phyloP scores from a whole-genome alignment of 2,888 invertebrate genomes.

The Melinaea marsaeus region DNA sequence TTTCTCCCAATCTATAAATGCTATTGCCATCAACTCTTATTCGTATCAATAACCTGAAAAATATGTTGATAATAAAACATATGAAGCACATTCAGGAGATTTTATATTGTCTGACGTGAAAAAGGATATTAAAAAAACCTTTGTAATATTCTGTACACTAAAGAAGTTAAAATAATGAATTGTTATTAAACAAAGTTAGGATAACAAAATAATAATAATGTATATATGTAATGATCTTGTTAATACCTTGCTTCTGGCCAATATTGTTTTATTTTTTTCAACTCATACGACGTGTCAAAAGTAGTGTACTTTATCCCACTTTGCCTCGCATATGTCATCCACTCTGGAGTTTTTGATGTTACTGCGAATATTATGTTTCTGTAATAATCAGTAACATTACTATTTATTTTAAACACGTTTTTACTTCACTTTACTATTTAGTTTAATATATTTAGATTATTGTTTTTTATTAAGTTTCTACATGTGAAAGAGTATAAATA shows the following conservation, averaged over 20 bases:
- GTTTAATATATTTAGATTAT: no score
- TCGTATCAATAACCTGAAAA: slow-evolving; percentile 38
- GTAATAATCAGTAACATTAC: slow-evolving; percentile 11
- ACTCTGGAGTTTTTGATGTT: slow-evolving; percentile 41
- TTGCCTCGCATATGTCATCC: slow-evolving; percentile 44
- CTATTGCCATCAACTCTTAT: no score
- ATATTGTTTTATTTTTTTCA: slow-evolving; percentile 41
- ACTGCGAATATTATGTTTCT: slow-evolving; percentile 46
- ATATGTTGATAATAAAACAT: no score
- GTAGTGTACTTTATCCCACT: slow-evolving; percentile 43
- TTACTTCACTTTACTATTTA: no score
- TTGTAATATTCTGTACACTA: no score
- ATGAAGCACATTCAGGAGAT: no score
- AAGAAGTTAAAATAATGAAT: not conserved
- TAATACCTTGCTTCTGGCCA: slow-evolving; percentile 45
- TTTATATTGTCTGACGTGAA: no score
- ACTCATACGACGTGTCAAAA: slow-evolving; percentile 41
- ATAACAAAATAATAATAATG: no score
- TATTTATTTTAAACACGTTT: not conserved
- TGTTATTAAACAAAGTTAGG: not conserved
- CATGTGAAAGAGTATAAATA: no score
- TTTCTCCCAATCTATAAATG: no score
- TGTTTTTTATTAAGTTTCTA: not conserved
- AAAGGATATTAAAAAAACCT: no score
- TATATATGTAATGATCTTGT: not conserved